Evolutionary conservation across 2,888 invertebrate species (phyloP), one percentile per base, ranked within the genome.

Genomic region (Conus canariensis): DNA sequence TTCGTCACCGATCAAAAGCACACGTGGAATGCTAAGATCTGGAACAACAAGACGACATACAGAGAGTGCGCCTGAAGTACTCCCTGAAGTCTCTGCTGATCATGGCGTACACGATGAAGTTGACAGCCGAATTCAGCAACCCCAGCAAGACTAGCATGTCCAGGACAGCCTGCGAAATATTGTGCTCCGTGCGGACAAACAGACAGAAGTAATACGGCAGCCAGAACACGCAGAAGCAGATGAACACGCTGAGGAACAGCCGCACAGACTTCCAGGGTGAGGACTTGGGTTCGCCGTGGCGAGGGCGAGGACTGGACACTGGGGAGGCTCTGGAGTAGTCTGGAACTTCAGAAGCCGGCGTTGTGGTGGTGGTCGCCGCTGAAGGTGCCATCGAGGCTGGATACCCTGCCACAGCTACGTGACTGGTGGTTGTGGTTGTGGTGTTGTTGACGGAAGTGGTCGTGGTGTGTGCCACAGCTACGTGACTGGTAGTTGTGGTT

Each of bases 81-180:
- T 59, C 60, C 14, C 87, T 45, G 58, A 87, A 87, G 77, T 87
- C 87, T 58, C 70, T 87, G 77, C 70, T 87, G 74, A 70, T 59
- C n/a, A 77, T 58, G 7, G 70, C 77, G 74, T 77, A 87, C n/a
- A 87, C 87, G 87, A 87, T 70, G 74, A 87, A 87, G 58, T 87
- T 87, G n/a, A 87, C 74, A 6, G 22, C 87, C 2, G 87, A 87
- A n/a, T 87, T 87, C 58, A 70, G 30, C 19, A 87, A n/a, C n/a
- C 87, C 87, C 16, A 87, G 74, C 58, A 87, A 12, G 16, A 56
- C 25, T 8, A 74, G 19, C 1, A 87, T 5, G 58, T 87, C 60
- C 59, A 85, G 14, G n/a, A 85, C 14, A 16, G 56, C 16, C 25
- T 85, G 59, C 59, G 59, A 25, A n/a, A 85, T 10, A 14, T 85